These are phyloP conservation scores for Bombylius major DNA, from an alignment of 2,888 invertebrate species.

Conservation along the genomic window DNA sequence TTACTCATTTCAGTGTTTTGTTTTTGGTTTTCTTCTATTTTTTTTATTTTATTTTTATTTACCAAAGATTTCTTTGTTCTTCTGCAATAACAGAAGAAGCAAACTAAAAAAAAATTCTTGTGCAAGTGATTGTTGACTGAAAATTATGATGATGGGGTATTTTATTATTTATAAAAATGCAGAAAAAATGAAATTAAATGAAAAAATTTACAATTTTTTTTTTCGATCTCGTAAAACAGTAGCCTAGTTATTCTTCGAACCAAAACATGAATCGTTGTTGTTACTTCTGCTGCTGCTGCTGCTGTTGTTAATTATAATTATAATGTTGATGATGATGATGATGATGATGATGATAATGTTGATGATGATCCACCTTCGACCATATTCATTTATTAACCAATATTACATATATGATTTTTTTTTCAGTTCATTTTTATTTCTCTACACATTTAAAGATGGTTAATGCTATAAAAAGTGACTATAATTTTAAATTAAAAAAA, in stretches of 20 bases:
- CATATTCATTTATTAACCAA: no score
- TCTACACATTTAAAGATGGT: no score
- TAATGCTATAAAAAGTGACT: no score
- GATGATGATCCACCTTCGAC: neutral
- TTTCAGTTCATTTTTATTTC: no score
- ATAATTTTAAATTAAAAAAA: no score
- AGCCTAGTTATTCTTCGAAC: conserved; percentile 13
- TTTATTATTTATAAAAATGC: neutral
- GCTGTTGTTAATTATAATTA: neutral
- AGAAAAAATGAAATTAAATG: neutral
- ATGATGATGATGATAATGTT: neutral
- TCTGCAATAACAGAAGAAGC: neutral
- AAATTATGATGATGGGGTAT: neutral
- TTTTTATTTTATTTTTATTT: neutral
- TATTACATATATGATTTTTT: no score
- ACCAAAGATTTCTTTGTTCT: neutral
- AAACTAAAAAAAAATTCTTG: neutral
- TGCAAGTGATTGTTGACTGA: neutral
- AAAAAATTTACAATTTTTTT: neutral
- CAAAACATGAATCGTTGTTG: conserved; percentile 8
- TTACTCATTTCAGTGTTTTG: neutral
- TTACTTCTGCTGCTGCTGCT: neutral
- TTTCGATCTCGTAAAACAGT: conserved; percentile 10
- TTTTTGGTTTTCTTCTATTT: neutral
- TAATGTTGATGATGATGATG: neutral